These are phyloP conservation scores for Cataglyphis cursor DNA, from an alignment of 2,888 invertebrate genomes.

Conservation along the genomic window DNA sequence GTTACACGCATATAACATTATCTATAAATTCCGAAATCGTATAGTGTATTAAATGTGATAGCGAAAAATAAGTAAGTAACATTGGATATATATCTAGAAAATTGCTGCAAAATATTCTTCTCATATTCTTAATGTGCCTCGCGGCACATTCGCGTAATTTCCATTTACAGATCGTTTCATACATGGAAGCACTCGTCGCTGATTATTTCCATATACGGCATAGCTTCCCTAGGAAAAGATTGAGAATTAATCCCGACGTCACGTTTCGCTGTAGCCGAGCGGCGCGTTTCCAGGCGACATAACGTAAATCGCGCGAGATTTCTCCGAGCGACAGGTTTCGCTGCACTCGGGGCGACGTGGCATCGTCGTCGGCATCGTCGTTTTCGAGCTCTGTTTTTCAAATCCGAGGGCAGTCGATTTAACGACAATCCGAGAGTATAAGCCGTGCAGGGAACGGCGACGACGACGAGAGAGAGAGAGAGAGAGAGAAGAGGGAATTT, in stretches of 20 bases:
- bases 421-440: slow-evolving; percentile 41
- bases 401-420: slow-evolving; percentile 37
- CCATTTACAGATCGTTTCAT: slow-evolving; percentile 18
- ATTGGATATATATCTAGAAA: background rate
- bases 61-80: too few species aligned
- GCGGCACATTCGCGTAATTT: slow-evolving; percentile 29
- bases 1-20: background rate
- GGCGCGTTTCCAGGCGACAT: slow-evolving; percentile 30
- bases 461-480: background rate
- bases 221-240: slow-evolving; percentile 26
- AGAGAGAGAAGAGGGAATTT: slow-evolving; percentile 15
- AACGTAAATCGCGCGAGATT: slow-evolving; percentile 54
- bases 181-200: background rate
- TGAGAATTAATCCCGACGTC: slow-evolving; percentile 49
- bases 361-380: slow-evolving; percentile 34
- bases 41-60: background rate
- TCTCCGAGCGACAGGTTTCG: slow-evolving; percentile 42
- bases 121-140: background rate
- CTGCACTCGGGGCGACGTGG: slow-evolving; percentile 6
- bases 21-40: background rate
- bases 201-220: slow-evolving; percentile 36
- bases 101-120: background rate
- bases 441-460: slow-evolving; percentile 13
- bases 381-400: slow-evolving; percentile 46
- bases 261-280: slow-evolving; percentile 28